A percentile compares a stretch with the other conserved stretches of the same genome.
Conservation (phyloP, 2,888 invertebrate genomes). For the Athripsodes cinereus region DNA sequence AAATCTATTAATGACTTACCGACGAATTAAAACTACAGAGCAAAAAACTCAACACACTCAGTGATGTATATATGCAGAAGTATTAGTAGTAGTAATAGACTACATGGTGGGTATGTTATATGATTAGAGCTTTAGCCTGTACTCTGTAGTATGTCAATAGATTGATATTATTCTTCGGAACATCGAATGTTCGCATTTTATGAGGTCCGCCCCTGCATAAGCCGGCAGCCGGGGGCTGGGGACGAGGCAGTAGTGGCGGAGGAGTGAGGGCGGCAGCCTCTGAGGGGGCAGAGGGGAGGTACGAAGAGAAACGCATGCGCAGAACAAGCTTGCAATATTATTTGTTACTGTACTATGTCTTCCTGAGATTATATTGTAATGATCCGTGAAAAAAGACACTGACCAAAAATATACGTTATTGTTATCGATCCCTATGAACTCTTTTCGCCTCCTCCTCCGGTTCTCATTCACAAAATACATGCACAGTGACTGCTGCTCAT, state of each 20-base stretch:
- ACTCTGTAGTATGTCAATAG: background rate
- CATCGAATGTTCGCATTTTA: background rate
- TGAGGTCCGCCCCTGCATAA: background rate
- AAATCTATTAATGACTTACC: no score
- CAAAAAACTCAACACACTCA: no score
- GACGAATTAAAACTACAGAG: no score
- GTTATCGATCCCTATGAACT: background rate
- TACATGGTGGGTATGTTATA: background rate
- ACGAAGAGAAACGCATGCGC: background rate
- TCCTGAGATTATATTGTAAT: background rate
- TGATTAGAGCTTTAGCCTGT: background rate
- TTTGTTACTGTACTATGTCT: background rate
- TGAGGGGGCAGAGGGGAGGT: background rate
- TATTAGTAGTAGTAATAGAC: no score
- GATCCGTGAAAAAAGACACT: background rate
- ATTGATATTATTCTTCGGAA: background rate
- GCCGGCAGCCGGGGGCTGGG: background rate
- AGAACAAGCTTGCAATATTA: constrained; percentile 1
- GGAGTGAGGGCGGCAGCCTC: background rate
- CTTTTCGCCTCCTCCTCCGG: background rate
- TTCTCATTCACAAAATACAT: background rate
- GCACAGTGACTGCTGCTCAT: background rate
- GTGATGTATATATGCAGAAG: no score
- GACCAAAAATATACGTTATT: background rate
- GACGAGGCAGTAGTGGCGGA: background rate